phyloP scores from a whole-genome alignment of 2,113 vertebrate species.

The Coregonus clupeaformis region DNA sequence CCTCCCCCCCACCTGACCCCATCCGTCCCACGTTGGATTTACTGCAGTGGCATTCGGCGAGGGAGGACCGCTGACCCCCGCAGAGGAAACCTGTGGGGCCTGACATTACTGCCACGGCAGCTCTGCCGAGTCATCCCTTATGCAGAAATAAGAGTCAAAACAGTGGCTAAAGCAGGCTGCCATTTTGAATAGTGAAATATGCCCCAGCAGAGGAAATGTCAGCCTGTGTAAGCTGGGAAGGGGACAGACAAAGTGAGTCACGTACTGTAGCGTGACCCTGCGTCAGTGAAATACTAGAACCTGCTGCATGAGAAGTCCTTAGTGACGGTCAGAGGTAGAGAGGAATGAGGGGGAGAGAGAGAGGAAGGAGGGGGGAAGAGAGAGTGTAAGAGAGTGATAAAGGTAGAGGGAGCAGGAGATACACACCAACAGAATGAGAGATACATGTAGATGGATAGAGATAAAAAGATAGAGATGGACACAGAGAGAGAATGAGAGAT shows the following conservation, averaged over 20 bases:
- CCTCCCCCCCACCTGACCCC: constrained; percentile 54
- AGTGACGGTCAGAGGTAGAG: background rate
- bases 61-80: background rate
- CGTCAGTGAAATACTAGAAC: constrained; percentile 3
- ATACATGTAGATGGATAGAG: background rate
- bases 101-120: background rate
- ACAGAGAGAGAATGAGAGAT: background rate
- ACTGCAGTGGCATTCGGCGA: constrained; percentile 5
- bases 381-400: background rate
- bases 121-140: constrained; percentile 4
- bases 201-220: constrained; percentile 40
- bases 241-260: background rate
- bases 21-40: constrained; percentile 29
- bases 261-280: background rate
- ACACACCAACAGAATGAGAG: background rate
- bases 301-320: background rate
- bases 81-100: constrained; percentile 11
- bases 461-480: background rate
- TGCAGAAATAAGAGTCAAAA: constrained; percentile 13
- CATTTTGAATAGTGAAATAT: constrained; percentile 54
- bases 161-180: constrained; percentile 22
- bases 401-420: background rate
- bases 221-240: constrained; percentile 11
- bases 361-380: background rate
- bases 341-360: background rate